Base-by-base conservation (phyloP, 2,113 vertebrate genomes). In the Camelus bactrianus region DNA sequence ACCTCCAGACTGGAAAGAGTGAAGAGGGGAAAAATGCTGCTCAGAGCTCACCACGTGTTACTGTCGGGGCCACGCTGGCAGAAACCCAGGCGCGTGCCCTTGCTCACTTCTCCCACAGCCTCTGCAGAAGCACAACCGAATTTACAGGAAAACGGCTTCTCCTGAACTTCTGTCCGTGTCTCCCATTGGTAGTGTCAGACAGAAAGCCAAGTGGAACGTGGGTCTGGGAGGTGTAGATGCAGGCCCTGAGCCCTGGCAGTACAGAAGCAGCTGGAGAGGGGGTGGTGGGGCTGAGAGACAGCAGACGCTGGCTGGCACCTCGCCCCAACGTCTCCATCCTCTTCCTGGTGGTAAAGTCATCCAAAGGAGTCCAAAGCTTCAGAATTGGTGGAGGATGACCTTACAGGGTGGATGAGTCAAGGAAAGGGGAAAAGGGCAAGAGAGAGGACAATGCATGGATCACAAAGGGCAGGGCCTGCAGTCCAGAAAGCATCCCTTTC, bases 261-360 rank as follows among this genome's bases (percentile, higher is more conserved):
- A 62, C 84, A 69, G 65, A 72, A 72, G 26, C 48, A 22, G 24
- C n/a, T 16, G 8, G 12, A 30, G 15, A 62, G 28, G 28, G 50
- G 38, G 19, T 16, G 15, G 12, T 2, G 30, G 56, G n/a, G 15
- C 67, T 79, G 75, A n/a, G 65, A 70, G 62, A 64, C 26, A 72
- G 4, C 30, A 77, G 26, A 81, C 2, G 35, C 56, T 22, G 2
- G 2, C 60, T 38, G 26, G 12, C 17, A 11, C 38, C 54, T 75
- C 16, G 9, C 8, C 35, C 17, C 42, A n/a, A 50, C 42, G 6
- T 81, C 80, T 15, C 80, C 11, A 22, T 60, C 65, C 2, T 58
- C n/a, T 95, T 92, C 26, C 35, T 81, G 38, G 76, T 56, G 64
- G 30, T 65, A 91, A 95, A 76, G 54, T 32, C 69, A 82, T 32